A percentile compares a stretch with the other conserved stretches of the same genome.
phyloP scores from a whole-genome alignment of 2,113 vertebrate species.

The Stegastes partitus region DNA sequence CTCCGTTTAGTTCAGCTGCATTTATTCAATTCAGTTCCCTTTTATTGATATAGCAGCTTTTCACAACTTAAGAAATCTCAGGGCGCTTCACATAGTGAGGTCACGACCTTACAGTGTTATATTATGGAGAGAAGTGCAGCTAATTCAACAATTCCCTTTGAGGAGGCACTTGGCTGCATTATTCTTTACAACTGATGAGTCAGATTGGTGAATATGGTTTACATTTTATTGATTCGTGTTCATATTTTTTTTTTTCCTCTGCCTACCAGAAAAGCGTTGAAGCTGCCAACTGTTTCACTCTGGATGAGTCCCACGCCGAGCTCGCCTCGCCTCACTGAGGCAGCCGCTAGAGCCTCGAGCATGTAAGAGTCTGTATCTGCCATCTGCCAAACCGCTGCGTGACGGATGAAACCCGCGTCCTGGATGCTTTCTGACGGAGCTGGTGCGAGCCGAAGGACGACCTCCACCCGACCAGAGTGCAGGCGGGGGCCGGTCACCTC shows the following conservation, averaged over 20 bases:
- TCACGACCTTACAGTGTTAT: no score
- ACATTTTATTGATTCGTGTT: slow-evolving; percentile 1
- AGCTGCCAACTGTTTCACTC: slow-evolving; percentile 41
- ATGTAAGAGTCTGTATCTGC: slow-evolving; percentile 66
- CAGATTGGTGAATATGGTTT: not conserved
- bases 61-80: no score
- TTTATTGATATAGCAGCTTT: no score
- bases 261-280: slow-evolving; percentile 35
- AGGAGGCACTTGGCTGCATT: not conserved
- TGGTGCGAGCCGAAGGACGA: slow-evolving; percentile 74
- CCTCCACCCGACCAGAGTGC: slow-evolving; percentile 71
- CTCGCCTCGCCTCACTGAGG: slow-evolving; percentile 71
- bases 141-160: no score
- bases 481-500: slow-evolving; percentile 67
- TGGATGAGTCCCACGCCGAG: slow-evolving; percentile 71
- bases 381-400: slow-evolving; percentile 80
- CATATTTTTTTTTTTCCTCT: slow-evolving; percentile 24
- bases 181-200: slow-evolving; percentile 18
- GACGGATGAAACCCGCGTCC: slow-evolving; percentile 71
- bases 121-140: no score
- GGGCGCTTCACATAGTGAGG: no score
- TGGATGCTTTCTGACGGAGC: slow-evolving; percentile 79
- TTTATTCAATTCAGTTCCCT: no score
- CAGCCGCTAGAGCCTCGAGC: slow-evolving; percentile 62
- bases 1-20: not conserved